A percentile compares a stretch with the other conserved stretches of the same genome.
These are phyloP conservation scores for Salvelinus alpinus DNA, from an alignment of 2,113 vertebrate genomes.

Conservation along the genomic window DNA sequence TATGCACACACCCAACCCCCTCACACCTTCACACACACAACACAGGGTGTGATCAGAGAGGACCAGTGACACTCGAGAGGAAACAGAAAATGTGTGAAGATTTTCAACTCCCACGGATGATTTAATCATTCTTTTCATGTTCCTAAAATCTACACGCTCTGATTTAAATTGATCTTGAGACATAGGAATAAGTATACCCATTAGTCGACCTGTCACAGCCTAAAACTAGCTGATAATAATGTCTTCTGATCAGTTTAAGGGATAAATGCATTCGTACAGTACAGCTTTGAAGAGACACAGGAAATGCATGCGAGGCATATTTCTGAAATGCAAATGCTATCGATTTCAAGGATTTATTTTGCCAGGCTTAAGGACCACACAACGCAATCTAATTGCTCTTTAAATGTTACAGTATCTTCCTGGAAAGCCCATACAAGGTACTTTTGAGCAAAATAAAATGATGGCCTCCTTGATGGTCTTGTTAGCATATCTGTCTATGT, in stretches of 20 bases:
- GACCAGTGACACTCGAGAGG: not conserved
- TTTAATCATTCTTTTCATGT: slow-evolving; percentile 37
- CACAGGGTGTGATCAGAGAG: not conserved
- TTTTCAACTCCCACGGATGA: slow-evolving; percentile 26
- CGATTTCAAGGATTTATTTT: not conserved
- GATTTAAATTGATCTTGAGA: slow-evolving; percentile 31
- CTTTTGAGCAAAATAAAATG: not conserved
- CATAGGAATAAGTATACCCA: slow-evolving; percentile 24
- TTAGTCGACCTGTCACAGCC: slow-evolving; percentile 22
- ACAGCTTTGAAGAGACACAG: not conserved
- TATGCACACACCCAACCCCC: not conserved
- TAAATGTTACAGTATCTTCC: not conserved
- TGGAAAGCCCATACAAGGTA: not conserved
- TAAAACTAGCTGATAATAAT: slow-evolving; percentile 23
- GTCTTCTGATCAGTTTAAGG: not conserved
- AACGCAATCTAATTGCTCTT: not conserved
- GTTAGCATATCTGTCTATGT: not conserved
- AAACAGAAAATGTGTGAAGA: not conserved
- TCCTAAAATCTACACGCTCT: slow-evolving; percentile 25
- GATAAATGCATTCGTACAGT: not conserved
- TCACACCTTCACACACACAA: not conserved
- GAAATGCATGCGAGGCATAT: not conserved
- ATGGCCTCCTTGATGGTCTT: not conserved
- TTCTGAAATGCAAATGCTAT: not conserved
- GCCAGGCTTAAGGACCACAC: not conserved